Evolutionary conservation across 2,797 vertebrate species (phyloP), one percentile per base, ranked within the genome.

Genomic region (Otolemur crassicaudatus): DNA sequence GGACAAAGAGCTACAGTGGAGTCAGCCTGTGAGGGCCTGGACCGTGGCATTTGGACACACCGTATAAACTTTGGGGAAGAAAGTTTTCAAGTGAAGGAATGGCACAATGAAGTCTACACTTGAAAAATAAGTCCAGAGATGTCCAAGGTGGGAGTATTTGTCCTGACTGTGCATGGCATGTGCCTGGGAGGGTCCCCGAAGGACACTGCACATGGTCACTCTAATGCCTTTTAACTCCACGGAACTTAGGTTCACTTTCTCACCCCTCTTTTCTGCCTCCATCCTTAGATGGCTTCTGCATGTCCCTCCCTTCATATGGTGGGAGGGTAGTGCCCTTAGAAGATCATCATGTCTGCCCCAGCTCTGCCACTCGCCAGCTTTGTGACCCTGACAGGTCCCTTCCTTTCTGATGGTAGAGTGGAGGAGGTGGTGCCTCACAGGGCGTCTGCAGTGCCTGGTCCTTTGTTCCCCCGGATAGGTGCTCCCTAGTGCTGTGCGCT

Each of bases 271-370:
- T 23, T 29, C 49, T 0, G 2, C 81, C 23, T 3, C 77, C 17
- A 6, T 60, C 58, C 13, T 31, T 46, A 1, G 7, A 1, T 7
- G 58, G 75, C 43, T 29, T 25, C 61, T 75, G 11, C 31, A 3
- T 2, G 20, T 20, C 67, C 20, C 72, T 2, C 25, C 25, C 73
- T 60, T n/a, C 19, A 0, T 16, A 0, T 1, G 8, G 56, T 5
- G 12, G 70, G 63, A 65, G 31, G n/a, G 14, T 65, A 8, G 7
- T 7, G 58, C 1, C 25, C 92, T 22, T 37, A 58, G 37, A 60
- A 22, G 19, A 22, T 58, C 72, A 49, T n/a, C 14, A 0, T 23
- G 40, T 37, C 75, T 20, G 14, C 25, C 63, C 75, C 43, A 22
- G 37, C 72, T 34, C 29, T 49, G 34, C 67, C 37, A 7, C 31